These are phyloP conservation scores for Oryctolagus cuniculus DNA, from an alignment of 2,113 vertebrate species.

Conservation along the genomic window DNA sequence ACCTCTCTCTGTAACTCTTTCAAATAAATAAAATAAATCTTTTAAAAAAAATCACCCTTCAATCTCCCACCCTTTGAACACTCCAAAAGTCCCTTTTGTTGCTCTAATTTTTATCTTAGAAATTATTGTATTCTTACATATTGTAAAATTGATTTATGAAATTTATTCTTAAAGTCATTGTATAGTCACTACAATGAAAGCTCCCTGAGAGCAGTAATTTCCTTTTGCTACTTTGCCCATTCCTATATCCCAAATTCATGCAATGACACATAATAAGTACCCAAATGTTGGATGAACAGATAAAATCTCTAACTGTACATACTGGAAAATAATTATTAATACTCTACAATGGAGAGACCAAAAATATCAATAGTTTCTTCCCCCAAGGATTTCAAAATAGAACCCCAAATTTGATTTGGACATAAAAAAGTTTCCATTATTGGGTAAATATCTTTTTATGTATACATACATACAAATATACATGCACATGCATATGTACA, in stretches of 20 bases:
- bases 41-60: too few species aligned
- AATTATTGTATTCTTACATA: neutral
- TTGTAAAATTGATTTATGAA: neutral
- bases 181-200: neutral
- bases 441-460: neutral
- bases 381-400: neutral
- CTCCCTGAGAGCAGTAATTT: neutral
- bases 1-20: too few species aligned
- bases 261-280: neutral
- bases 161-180: neutral
- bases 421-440: neutral
- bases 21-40: too few species aligned
- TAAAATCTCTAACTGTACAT: neutral
- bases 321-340: neutral
- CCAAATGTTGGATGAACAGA: neutral
- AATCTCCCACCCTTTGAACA: neutral
- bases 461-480: neutral
- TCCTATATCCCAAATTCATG: neutral
- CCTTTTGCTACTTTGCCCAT: neutral
- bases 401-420: neutral
- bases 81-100: neutral
- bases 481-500: neutral
- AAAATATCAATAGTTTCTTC: conserved; percentile 1
- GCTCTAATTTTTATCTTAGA: neutral
- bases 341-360: neutral